Evolutionary conservation across 2,113 vertebrate species (phyloP), one percentile per base, ranked within the genome.

Genomic region (Oryzias javanicus): DNA sequence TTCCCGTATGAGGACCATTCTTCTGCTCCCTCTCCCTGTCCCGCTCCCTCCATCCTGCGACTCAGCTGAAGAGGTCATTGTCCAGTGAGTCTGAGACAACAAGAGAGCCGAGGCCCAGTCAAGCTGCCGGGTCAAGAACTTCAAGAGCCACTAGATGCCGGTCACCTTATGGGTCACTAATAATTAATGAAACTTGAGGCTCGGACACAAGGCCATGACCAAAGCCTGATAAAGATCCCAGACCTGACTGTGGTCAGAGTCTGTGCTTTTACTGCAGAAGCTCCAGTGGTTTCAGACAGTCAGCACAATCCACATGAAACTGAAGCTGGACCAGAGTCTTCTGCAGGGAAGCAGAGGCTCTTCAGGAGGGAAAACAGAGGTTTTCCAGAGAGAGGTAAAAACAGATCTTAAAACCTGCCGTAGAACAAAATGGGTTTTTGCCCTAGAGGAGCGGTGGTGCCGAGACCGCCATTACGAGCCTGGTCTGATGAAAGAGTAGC

Each of bases 181-280:
- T 86, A 80, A 87, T 87, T 83, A 87, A 85, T 82, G 83, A 78
- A 89, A 86, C 80, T 74, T 10, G 67, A 85, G 80, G 66, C 79
- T 24, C 20, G 65, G 57, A 77, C 70, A 57, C 62, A 47, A 80
- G 67, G 51, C 74, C 79, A 63, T 83, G 83, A 82, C 80, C 78
- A 82, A 86, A 82, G 70, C 69, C 48, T 54, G 72, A 71, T 64
- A 62, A 57, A 67, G 68, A 68, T 46, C 44, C 64, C 44, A 53
- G 56, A 59, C 60, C 51, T 51, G 60, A 66, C 67, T 49, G 54
- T 51, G 70, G 55, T 69, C 70, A 40, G 60, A 76, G 61, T 50
- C 64, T 1, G 22, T 51, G 61, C 60, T 60, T 74, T 74, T 52
- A 72, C 79, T 66, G 66, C 78, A 81, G 35, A 35, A 64, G 83